Evolutionary conservation across 2,888 invertebrate genomes (phyloP).

Genomic region (Drosophila nr. perissopoda): DNA sequence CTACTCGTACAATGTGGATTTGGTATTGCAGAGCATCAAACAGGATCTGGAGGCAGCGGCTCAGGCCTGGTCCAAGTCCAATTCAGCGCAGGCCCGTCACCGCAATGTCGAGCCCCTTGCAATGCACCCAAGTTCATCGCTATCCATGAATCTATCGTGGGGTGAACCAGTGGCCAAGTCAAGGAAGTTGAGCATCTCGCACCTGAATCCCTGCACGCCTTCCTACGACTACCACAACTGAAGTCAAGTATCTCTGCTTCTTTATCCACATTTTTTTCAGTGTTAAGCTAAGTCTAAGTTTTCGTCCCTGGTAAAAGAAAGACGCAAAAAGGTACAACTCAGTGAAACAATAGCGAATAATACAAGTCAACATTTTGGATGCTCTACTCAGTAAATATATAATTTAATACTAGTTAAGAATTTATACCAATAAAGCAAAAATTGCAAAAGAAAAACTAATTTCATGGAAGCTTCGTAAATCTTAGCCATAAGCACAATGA

Average conservation of each 20-base stretch:
- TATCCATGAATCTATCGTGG: conserved; percentile 70
- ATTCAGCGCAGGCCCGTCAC: conserved; percentile 39
- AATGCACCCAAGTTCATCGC: conserved; percentile 32
- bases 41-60: conserved; percentile 72
- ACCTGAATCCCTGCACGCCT: conserved; percentile 60
- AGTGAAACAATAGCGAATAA: conserved; percentile 46
- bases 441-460: conserved; percentile 10
- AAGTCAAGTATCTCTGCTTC: background rate
- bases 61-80: conserved; percentile 69
- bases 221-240: conserved; percentile 59
- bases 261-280: background rate
- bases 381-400: conserved; percentile 35
- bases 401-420: background rate
- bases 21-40: conserved; percentile 69
- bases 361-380: conserved; percentile 19
- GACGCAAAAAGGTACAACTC: conserved; percentile 66
- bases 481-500: background rate
- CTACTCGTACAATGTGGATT: conserved; percentile 68
- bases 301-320: conserved; percentile 37
- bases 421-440: conserved; percentile 37
- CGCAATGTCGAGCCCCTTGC: conserved; percentile 9
- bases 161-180: conserved; percentile 70
- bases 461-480: background rate
- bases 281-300: conserved; percentile 23
- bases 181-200: conserved; percentile 56